These are phyloP conservation scores for Hypomecis punctinalis DNA, from an alignment of 2,888 invertebrate genomes.

Conservation along the genomic window DNA sequence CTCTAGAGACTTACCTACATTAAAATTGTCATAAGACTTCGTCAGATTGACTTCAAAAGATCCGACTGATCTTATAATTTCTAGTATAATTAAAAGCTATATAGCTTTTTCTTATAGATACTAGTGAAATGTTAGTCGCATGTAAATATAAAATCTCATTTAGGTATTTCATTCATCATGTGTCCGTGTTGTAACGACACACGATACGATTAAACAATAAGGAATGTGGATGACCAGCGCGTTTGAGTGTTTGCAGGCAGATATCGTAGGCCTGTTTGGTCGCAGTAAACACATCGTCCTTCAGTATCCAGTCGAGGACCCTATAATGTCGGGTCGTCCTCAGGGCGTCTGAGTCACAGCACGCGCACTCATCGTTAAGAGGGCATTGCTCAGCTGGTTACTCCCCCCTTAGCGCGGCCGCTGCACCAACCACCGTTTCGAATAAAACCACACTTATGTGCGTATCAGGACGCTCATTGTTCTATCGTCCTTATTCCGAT, in stretches of 20 bases:
- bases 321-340: constrained; percentile 81
- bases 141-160: no score
- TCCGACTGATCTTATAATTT: no score
- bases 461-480: constrained; percentile 73
- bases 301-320: constrained; percentile 81
- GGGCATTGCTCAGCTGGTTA: constrained; percentile 81
- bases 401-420: constrained; percentile 70
- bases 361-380: constrained; percentile 80
- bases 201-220: constrained; percentile 37
- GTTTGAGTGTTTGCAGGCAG: constrained; percentile 43
- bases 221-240: constrained; percentile 36
- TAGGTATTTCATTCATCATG: neutral
- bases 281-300: constrained; percentile 76
- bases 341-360: constrained; percentile 80
- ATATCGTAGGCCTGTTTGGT: constrained; percentile 63
- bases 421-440: constrained; percentile 64
- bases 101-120: no score
- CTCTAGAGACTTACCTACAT: no score
- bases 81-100: no score
- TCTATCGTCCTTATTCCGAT: constrained; percentile 75
- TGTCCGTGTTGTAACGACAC: constrained; percentile 24
- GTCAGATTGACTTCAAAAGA: no score
- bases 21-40: no score
- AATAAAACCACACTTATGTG: constrained; percentile 67
- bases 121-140: no score